Conservation (phyloP, 30 jellyfish, hydroid and myxozoan species). For the Sanderia malayensis region DNA sequence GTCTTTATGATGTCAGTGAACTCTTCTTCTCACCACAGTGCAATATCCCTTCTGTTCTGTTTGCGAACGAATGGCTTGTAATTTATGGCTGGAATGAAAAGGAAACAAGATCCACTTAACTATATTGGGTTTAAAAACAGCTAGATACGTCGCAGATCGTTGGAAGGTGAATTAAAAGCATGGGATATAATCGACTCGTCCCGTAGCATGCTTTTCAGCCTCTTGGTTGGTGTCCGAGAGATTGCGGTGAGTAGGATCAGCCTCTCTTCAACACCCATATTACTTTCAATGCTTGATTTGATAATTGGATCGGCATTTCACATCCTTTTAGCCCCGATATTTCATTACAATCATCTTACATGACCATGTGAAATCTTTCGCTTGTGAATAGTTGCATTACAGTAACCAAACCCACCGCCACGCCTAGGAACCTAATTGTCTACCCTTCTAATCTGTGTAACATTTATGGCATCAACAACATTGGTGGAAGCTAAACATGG, state of each 20-base stretch:
- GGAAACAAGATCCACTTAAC: conserved; percentile 26
- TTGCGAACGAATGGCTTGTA: conserved; percentile 15
- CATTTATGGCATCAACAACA: too few relatives aligned
- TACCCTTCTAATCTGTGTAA: too few relatives aligned
- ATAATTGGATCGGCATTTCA: neutral
- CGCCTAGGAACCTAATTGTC: neutral
- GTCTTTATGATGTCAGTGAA: too few relatives aligned
- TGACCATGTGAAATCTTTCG: neutral
- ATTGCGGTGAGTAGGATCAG: conserved; percentile 12
- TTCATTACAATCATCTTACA: neutral
- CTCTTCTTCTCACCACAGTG: too few relatives aligned
- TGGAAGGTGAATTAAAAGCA: neutral
- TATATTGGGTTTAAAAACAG: conserved; percentile 20
- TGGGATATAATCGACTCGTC: neutral
- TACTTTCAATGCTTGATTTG: neutral
- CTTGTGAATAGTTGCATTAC: neutral
- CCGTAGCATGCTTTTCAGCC: conserved; percentile 18
- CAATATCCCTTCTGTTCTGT: neutral
- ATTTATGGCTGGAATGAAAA: conserved; percentile 10
- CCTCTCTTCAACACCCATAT: conserved; percentile 5
- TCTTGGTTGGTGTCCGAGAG: conserved; percentile 5
- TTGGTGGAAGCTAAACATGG: too few relatives aligned
- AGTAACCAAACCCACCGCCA: neutral
- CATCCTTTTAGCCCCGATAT: neutral
- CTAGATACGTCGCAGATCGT: conserved; percentile 7